Conservation (phyloP, 2,113 vertebrate genomes). For the Benitochromis conjunctus region DNA sequence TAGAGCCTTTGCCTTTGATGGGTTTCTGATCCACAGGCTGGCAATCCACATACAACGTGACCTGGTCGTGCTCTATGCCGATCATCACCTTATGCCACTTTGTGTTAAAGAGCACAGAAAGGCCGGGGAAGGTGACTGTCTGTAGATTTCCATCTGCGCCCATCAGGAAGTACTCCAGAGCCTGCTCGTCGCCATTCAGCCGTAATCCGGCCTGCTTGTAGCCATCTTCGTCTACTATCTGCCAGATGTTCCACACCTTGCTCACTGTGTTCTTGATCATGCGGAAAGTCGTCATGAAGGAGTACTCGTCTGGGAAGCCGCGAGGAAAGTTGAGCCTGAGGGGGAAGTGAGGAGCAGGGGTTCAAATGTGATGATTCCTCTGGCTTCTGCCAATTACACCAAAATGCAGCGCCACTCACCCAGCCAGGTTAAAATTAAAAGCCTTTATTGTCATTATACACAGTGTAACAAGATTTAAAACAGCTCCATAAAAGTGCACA, state of each 20-base stretch:
- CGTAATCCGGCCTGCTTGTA: slow-evolving; percentile 75
- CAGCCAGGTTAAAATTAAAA: neutral
- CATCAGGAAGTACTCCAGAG: slow-evolving; percentile 79
- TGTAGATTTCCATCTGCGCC: slow-evolving; percentile 74
- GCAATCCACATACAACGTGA: slow-evolving; percentile 80
- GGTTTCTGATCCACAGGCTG: slow-evolving; percentile 74
- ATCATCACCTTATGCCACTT: slow-evolving; percentile 84
- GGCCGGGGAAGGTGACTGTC: slow-evolving; percentile 74
- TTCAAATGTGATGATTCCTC: neutral
- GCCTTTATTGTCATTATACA: too few relatives aligned
- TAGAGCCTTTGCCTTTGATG: slow-evolving; percentile 76
- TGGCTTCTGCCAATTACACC: neutral
- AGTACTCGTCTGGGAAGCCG: slow-evolving; percentile 79
- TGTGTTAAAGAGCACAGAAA: slow-evolving; percentile 79
- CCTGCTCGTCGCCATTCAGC: slow-evolving; percentile 77
- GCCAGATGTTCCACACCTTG: slow-evolving; percentile 83
- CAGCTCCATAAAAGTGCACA: too few relatives aligned
- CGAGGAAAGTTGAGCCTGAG: slow-evolving; percentile 75
- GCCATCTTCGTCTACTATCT: slow-evolving; percentile 75
- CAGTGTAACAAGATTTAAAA: too few relatives aligned
- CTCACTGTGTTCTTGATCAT: slow-evolving; percentile 79
- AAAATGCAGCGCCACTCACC: neutral
- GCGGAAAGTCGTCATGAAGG: slow-evolving; percentile 80
- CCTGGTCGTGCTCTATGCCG: slow-evolving; percentile 73
- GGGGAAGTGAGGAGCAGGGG: neutral